Evolutionary conservation across 2,113 vertebrate genomes (phyloP).

Genomic region (Phycodurus eques): DNA sequence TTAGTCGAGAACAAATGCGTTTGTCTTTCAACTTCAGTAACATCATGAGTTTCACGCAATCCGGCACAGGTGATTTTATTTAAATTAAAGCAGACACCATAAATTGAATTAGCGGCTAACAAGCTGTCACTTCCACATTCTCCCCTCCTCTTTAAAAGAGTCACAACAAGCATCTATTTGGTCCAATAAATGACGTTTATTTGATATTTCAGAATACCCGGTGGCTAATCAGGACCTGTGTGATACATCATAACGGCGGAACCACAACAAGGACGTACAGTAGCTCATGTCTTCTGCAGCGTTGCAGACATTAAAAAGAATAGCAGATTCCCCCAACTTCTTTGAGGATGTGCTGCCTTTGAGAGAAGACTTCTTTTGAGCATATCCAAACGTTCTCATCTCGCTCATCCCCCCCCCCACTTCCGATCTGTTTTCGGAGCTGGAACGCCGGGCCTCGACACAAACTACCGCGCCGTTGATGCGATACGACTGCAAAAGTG

Average conservation of each 20-base stretch:
- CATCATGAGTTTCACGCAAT: neutral
- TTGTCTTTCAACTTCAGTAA: constrained; percentile 1
- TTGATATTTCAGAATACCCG: constrained; percentile 39
- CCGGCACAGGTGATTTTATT: constrained; percentile 20
- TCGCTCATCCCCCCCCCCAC: constrained; percentile 35
- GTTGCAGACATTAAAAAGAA: constrained; percentile 79
- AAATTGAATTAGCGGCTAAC: constrained; percentile 24
- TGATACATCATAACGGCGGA: constrained; percentile 58
- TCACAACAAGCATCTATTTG: constrained; percentile 22
- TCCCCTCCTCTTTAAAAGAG: constrained; percentile 11
- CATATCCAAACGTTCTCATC: constrained; percentile 75
- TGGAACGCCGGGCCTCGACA: constrained; percentile 57
- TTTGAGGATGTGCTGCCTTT: constrained; percentile 76
- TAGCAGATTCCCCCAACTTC: constrained; percentile 73
- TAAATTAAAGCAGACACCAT: constrained; percentile 46
- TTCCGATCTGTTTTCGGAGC: constrained; percentile 57
- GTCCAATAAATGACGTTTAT: constrained; percentile 41
- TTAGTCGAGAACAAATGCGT: neutral
- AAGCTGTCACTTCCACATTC: constrained; percentile 28
- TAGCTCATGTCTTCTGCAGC: constrained; percentile 66
- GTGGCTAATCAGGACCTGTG: constrained; percentile 50
- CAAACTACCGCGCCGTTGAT: constrained; percentile 61
- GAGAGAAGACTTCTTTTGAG: constrained; percentile 76
- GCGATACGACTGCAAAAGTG: constrained; percentile 46
- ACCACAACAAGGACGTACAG: constrained; percentile 66